Percentiles rank a stretch among this genome's conserved stretches.
Evolutionary conservation across 2,888 invertebrate genomes (phyloP).

Genomic region (Actias luna): DNA sequence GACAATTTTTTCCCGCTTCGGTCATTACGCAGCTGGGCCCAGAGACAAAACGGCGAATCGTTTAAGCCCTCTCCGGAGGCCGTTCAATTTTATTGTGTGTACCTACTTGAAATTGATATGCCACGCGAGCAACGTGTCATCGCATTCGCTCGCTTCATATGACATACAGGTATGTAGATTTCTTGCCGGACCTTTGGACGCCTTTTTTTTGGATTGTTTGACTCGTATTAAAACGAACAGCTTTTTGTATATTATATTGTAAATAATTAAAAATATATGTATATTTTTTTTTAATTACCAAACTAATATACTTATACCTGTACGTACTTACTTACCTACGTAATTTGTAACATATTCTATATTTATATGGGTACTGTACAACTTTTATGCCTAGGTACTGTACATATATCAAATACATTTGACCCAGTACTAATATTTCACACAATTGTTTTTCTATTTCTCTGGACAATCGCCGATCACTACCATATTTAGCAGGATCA

Average conservation of each 20-base stretch:
- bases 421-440: no score
- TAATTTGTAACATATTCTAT: no score
- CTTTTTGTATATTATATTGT: slow-evolving; percentile 32
- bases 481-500: no score
- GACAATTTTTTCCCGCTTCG: slow-evolving; percentile 81
- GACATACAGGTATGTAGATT: slow-evolving; percentile 59
- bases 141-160: slow-evolving; percentile 53
- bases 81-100: slow-evolving; percentile 81
- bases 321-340: no score
- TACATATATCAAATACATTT: no score
- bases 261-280: neutral
- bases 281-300: neutral
- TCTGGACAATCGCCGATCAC: no score
- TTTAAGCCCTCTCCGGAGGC: slow-evolving; percentile 81
- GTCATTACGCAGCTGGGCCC: slow-evolving; percentile 81
- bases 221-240: slow-evolving; percentile 31
- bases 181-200: slow-evolving; percentile 49
- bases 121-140: slow-evolving; percentile 64
- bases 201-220: slow-evolving; percentile 44
- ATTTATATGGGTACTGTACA: no score
- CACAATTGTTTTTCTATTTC: no score
- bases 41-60: slow-evolving; percentile 82
- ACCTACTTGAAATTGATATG: slow-evolving; percentile 81
- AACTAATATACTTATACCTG: no score
- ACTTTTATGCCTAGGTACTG: no score